These are phyloP conservation scores for Melipona beecheii DNA, from an alignment of 2,888 invertebrate species.

Conservation along the genomic window DNA sequence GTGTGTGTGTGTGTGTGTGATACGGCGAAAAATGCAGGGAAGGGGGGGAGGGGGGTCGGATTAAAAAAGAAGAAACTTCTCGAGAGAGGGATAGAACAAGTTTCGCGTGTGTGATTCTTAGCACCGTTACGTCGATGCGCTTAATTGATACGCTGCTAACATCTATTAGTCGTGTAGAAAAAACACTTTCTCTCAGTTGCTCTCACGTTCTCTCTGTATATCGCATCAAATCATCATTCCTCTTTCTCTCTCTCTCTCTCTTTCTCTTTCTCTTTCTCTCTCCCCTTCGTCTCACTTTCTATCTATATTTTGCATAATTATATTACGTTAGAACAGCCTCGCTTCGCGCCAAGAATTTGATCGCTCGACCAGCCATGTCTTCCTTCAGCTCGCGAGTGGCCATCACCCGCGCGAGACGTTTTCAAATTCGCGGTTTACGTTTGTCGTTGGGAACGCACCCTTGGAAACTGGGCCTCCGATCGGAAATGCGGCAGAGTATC, in stretches of 20 bases:
- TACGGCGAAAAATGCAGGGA: neutral
- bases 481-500: neutral
- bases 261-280: constrained; percentile 25
- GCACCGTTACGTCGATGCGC: constrained; percentile 63
- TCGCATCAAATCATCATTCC: constrained; percentile 24
- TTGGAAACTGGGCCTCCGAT: constrained; percentile 2
- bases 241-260: constrained; percentile 32
- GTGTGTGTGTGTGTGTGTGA: neutral
- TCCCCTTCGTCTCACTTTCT: constrained; percentile 30
- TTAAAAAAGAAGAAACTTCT: constrained; percentile 48
- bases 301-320: constrained; percentile 48
- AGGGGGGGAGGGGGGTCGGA: neutral
- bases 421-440: neutral
- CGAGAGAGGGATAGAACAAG: constrained; percentile 53
- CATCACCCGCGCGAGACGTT: neutral
- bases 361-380: constrained; percentile 53
- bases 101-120: constrained; percentile 52
- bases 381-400: constrained; percentile 16
- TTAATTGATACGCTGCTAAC: constrained; percentile 66
- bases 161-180: constrained; percentile 70
- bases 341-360: constrained; percentile 56
- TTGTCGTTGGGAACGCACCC: neutral
- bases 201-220: constrained; percentile 30
- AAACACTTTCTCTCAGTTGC: constrained; percentile 62
- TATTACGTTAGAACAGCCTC: constrained; percentile 59